Evolutionary conservation across 1,140 invertebrate genomes (phyloP), one percentile per base, ranked within the genome.

Genomic region (Drosophila obscura): DNA sequence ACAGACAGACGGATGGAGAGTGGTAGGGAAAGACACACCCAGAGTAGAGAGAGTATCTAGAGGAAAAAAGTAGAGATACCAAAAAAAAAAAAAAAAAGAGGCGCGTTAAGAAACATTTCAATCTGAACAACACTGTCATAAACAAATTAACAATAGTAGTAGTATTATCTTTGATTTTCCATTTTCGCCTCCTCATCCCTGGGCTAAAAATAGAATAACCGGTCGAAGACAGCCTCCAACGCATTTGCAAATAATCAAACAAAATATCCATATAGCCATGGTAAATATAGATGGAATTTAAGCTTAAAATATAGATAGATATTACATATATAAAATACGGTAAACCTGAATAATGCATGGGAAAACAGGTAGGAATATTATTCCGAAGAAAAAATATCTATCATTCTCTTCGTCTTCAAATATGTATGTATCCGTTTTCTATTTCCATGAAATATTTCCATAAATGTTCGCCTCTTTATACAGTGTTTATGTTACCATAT

Each of bases 111-210:
- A 39, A 43, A 46, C 19, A 11, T 59, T 61, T 66, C 45, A 28
- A 41, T 35, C 19, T 22, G 15, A 55, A 73, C 56, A 59, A 57
- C 59, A 63, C 52, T 60, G 45, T 19, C 46, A 67, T 81, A 72
- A 81, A 78, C 28, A 65, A 83, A 74, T 84, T 87, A 77, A 48
- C 77, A 31, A 6, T 35, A 45, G 51, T 50, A 11, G 26, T 22
- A 45, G 51, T 50, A 8, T 19, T 22, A 43, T 49, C 24, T 9
- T 39, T 13, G 4, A 39, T 39, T 13, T 22, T 43, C 41, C 7
- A 51, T 48, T 64, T 28, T 8, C 6, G 28, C 28, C 22, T 4
- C 22, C 22, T 24, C 22, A 24, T 4, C 22, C n/a, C 22, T 35
- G 2, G 9, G 5, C 22, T 75, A 50, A 31, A 51, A 51, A 66